Conservation (phyloP, 1,140 invertebrate genomes). For the Semibalanus balanoides region DNA sequence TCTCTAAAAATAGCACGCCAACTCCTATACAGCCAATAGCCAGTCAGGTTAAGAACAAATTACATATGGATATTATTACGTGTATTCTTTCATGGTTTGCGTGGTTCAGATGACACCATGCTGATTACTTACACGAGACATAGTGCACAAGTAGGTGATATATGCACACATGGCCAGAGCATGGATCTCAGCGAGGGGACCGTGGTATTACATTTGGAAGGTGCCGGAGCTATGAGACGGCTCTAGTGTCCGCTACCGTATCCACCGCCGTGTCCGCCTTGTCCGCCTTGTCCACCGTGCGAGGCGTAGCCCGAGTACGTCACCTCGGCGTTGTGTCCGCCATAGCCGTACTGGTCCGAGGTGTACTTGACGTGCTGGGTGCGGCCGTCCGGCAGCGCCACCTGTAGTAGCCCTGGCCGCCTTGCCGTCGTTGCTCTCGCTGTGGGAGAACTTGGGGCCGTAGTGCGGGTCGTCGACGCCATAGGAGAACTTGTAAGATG, state of each 20-base stretch:
- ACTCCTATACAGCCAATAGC: no score
- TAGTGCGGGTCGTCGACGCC: conserved; percentile 14
- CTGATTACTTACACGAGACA: no score
- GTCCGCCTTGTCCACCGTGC: neutral
- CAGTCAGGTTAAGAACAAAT: no score
- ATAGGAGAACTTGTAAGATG: conserved; percentile 18
- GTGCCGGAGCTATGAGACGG: no score
- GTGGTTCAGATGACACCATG: no score
- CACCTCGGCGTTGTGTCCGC: conserved; percentile 11
- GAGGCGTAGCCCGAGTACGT: conserved; percentile 9
- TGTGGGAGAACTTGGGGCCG: conserved; percentile 15
- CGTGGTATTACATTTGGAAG: no score
- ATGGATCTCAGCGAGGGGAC: no score
- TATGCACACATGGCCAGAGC: no score
- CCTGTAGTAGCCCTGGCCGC: conserved; percentile 15
- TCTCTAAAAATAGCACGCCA: no score
- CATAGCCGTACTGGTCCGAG: conserved; percentile 31
- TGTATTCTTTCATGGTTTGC: no score
- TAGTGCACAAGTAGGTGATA: no score
- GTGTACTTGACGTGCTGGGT: conserved; percentile 48
- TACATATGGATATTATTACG: no score
- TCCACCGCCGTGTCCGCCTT: neutral
- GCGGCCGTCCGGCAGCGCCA: conserved; percentile 24
- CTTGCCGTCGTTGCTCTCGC: conserved; percentile 13
- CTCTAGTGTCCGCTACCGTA: neutral